These are phyloP conservation scores for Manduca sexta DNA, from an alignment of 1,140 invertebrate genomes.

Conservation along the genomic window DNA sequence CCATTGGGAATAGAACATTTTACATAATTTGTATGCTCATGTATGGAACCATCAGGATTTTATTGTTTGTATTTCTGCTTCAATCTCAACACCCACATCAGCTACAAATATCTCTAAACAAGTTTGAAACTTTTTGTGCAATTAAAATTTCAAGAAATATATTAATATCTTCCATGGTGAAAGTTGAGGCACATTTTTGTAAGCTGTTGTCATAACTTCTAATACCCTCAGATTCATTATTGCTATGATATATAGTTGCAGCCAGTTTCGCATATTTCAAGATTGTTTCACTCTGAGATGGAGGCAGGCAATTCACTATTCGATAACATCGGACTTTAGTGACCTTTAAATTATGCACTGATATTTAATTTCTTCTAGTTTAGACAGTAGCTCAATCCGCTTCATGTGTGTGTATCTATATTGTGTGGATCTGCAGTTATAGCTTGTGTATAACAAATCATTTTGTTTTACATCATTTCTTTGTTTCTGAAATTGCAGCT, in stretches of 20 bases:
- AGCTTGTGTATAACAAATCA: constrained; percentile 89
- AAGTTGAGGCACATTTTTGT: constrained; percentile 78
- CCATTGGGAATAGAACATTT: constrained; percentile 81
- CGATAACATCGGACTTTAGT: constrained; percentile 77
- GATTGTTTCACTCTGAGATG: constrained; percentile 79
- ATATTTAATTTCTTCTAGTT: constrained; percentile 80
- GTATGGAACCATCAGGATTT: constrained; percentile 44
- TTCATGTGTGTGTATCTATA: constrained; percentile 81
- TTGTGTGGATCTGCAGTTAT: constrained; percentile 81
- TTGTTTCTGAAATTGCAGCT: constrained; percentile 84
- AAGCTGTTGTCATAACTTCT: constrained; percentile 84
- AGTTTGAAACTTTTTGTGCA: constrained; percentile 78
- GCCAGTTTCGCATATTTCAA: constrained; percentile 85
- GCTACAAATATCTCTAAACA: constrained; percentile 81
- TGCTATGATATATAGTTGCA: constrained; percentile 82
- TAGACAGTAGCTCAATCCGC: constrained; percentile 81
- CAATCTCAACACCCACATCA: constrained; percentile 78
- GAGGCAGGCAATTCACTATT: constrained; percentile 78
- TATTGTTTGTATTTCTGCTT: constrained; percentile 70
- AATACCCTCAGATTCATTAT: constrained; percentile 84
- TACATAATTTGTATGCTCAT: constrained; percentile 69
- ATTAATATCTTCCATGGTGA: constrained; percentile 86
- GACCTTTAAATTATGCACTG: constrained; percentile 69
- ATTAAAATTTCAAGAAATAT: constrained; percentile 89
- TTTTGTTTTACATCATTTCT: constrained; percentile 81